These are phyloP conservation scores for Sturmia bella DNA, from an alignment of 2,888 invertebrate genomes.

Conservation along the genomic window DNA sequence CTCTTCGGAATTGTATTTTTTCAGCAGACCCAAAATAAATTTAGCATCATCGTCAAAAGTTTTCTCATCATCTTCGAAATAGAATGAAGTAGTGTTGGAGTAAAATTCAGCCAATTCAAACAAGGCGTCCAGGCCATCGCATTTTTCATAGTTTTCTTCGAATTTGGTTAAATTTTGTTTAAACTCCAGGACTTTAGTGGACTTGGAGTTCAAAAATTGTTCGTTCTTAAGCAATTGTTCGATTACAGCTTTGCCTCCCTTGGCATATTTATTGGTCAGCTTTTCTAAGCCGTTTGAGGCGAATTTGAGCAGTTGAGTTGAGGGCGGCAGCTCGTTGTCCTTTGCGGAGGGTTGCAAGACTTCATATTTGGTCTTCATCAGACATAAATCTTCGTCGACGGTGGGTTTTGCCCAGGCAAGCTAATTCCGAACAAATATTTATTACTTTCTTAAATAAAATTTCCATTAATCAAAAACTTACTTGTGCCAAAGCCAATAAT, in stretches of 20 bases:
- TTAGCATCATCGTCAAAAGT: conserved; percentile 33
- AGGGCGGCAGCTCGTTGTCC: conserved; percentile 15
- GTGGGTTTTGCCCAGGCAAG: conserved; percentile 3
- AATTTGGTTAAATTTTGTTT: conserved; percentile 61
- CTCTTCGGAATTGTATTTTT: conserved; percentile 61
- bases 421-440: background rate
- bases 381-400: conserved; percentile 22
- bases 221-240: conserved; percentile 56
- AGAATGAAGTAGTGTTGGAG: conserved; percentile 61
- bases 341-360: conserved; percentile 3
- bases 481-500: conserved; percentile 2
- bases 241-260: conserved; percentile 50
- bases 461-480: background rate
- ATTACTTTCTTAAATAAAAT: background rate
- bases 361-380: conserved; percentile 20
- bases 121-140: conserved; percentile 42
- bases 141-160: conserved; percentile 29
- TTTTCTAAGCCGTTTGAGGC: conserved; percentile 41
- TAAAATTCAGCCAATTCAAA: conserved; percentile 61
- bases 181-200: conserved; percentile 23
- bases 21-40: conserved; percentile 23
- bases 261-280: conserved; percentile 41
- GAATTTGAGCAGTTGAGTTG: conserved; percentile 50
- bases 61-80: conserved; percentile 35
- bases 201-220: background rate